Base-by-base conservation (phyloP, 2,797 vertebrate genomes). In the Denticeps clupeoides region DNA sequence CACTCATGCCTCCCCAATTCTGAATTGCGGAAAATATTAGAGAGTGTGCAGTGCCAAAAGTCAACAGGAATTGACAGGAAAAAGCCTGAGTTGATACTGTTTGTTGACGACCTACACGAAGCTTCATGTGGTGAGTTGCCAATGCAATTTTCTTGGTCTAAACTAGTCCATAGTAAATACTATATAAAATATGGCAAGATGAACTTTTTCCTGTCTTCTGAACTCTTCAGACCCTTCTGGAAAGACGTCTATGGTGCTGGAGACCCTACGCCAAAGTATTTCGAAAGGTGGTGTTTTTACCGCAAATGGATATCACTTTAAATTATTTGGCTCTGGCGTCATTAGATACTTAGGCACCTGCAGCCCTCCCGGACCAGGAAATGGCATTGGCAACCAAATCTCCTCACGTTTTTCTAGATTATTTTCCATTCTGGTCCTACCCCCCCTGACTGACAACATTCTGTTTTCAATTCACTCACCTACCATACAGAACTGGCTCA, bases 181-280 rank as follows among this genome's bases (percentile, higher is more conserved):
- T 2, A 33, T 6, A 7, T 21, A 24, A 35, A 23, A 35, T 37
- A 9, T 18, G 37, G 10, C 18, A 37, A 11, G 27, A 38, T 38
- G 10, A 15, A 12, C 7, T 21, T 9, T 21, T 10, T 9, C 19
- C 21, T 9, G 4, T 25, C 56, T 11, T 55, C 1, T 41, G 7
- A 38, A 4, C 12, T 62, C 51, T 23, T 38, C 67, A 91, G 89
- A 87, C 58, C 53, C 62, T 4, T 64, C 54, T 47, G 78, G 78
- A 16, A 76, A 60, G 41, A 70, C 46, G 2, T 85, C 84, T 24
- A 70, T 71, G 5, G 73, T 81, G 52, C 50, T 88, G 18, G 90
- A 94, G 64, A 76, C 71, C 1, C 60, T 93, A 18, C 80, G 87
- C 21, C 83, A 89, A 62, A 83, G 77, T 46, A 69, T 93, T 54